Conservation (phyloP, 1,140 invertebrate genomes). For the Periplaneta americana region DNA sequence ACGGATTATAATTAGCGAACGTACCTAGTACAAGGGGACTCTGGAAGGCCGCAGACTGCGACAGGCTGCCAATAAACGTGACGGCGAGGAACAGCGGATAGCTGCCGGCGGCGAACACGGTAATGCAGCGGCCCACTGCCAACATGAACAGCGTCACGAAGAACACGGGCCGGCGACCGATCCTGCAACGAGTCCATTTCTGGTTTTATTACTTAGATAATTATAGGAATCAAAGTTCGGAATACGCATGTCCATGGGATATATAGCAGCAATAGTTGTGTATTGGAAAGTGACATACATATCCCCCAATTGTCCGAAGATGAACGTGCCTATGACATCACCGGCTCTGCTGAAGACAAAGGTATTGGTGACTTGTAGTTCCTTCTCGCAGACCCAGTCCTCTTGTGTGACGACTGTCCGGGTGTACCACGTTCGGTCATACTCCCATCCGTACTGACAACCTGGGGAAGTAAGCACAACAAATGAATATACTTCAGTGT, state of each 20-base stretch:
- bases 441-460: constrained; percentile 46
- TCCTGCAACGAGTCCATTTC: constrained; percentile 34
- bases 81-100: constrained; percentile 40
- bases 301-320: constrained; percentile 48
- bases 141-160: constrained; percentile 39
- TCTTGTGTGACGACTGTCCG: constrained; percentile 40
- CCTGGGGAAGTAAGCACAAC: no score
- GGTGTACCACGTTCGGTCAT: constrained; percentile 44
- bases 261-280: neutral
- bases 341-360: constrained; percentile 43
- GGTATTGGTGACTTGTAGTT: constrained; percentile 42
- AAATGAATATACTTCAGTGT: no score
- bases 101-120: constrained; percentile 37
- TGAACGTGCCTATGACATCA: constrained; percentile 44
- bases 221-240: neutral
- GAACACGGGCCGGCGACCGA: constrained; percentile 42
- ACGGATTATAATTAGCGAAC: no score
- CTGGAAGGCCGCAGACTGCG: constrained; percentile 42
- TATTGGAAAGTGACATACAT: constrained; percentile 35
- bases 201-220: neutral
- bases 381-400: constrained; percentile 49
- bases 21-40: constrained; percentile 43
- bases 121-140: constrained; percentile 35
- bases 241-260: neutral
- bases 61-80: constrained; percentile 37